A percentile compares a stretch with the other conserved stretches of the same genome.
These are phyloP conservation scores for Gryllus longicercus DNA, from an alignment of 2,888 invertebrate species.

Conservation along the genomic window DNA sequence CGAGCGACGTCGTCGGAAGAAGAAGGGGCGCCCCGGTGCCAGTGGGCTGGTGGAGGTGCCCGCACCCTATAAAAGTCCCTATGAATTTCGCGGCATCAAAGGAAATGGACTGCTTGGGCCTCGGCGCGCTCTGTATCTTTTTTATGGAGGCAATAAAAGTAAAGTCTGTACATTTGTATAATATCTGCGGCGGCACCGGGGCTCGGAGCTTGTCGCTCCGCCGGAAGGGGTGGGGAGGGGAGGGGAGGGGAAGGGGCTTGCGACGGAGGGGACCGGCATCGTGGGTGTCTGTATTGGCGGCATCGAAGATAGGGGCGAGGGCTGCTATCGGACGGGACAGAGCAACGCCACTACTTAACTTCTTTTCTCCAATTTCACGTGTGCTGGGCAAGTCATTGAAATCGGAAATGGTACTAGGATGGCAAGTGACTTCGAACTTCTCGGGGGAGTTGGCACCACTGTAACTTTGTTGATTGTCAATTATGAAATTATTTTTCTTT, in stretches of 20 bases:
- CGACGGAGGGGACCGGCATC: not conserved
- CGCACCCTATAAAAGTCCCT: not conserved
- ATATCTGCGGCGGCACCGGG: not conserved
- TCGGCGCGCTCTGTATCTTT: not conserved
- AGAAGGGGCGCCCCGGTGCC: not conserved
- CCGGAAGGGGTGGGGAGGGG: not conserved
- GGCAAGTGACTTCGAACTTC: too few relatives aligned
- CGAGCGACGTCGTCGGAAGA: not conserved
- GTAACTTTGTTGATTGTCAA: too few relatives aligned
- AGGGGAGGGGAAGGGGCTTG: not conserved
- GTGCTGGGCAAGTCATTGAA: too few relatives aligned
- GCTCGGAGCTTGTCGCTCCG: not conserved
- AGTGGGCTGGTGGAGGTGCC: not conserved
- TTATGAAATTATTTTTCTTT: too few relatives aligned
- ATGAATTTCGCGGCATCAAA: constrained; percentile 25
- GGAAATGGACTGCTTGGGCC: not conserved
- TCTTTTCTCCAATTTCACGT: too few relatives aligned
- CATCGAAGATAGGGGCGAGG: too few relatives aligned
- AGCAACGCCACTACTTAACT: too few relatives aligned
- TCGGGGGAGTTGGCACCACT: too few relatives aligned
- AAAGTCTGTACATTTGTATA: constrained; percentile 17
- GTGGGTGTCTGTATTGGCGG: not conserved
- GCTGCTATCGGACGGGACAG: too few relatives aligned
- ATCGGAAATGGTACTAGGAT: too few relatives aligned
- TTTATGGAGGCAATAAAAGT: constrained; percentile 25